Conservation (phyloP, 2,113 vertebrate genomes). For the Geococcyx californianus region DNA sequence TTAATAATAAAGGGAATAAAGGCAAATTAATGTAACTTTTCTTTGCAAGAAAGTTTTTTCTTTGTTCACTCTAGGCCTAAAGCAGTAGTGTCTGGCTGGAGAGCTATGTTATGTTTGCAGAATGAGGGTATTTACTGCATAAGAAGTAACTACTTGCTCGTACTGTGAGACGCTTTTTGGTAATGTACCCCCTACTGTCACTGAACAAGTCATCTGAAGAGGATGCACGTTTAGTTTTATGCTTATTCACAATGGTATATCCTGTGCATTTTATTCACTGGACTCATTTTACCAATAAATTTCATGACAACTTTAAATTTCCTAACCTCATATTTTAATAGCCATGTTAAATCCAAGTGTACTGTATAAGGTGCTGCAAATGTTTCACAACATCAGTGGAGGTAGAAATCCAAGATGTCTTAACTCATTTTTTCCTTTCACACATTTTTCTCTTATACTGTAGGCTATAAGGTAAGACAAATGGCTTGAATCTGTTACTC, state of each 20-base stretch:
- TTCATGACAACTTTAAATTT: slow-evolving; percentile 4
- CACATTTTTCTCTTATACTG: background rate
- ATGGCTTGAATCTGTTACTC: background rate
- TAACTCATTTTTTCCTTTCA: background rate
- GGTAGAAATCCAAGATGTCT: background rate
- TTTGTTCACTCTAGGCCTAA: background rate
- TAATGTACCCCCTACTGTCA: background rate
- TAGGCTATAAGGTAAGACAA: background rate
- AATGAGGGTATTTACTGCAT: background rate
- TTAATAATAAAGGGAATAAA: background rate
- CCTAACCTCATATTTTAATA: background rate
- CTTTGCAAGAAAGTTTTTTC: background rate
- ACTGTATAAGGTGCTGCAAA: background rate
- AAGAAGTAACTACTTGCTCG: background rate
- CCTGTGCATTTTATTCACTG: background rate
- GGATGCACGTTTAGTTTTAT: background rate
- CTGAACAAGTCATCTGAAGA: background rate
- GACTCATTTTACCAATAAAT: background rate
- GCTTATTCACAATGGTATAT: background rate
- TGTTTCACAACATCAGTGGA: background rate
- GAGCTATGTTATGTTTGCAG: background rate
- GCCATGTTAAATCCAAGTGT: background rate
- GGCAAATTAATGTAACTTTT: background rate
- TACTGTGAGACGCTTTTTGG: background rate
- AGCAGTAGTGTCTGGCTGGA: background rate